Percentiles rank a stretch among this genome's conserved stretches.
phyloP scores from a whole-genome alignment of 2,113 vertebrate genomes.

The Rhinichthys klamathensis region DNA sequence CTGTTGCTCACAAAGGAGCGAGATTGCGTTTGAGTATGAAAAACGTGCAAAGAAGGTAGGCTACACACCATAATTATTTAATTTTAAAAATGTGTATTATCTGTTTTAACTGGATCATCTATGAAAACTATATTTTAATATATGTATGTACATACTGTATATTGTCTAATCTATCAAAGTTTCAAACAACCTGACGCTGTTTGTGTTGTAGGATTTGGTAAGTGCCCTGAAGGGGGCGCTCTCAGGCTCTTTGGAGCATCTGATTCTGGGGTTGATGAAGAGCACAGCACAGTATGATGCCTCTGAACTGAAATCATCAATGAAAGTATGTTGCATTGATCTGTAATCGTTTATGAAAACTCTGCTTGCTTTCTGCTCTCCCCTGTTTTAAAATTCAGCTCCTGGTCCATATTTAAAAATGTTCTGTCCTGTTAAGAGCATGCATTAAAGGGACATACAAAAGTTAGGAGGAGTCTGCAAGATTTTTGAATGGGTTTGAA shows the following conservation, averaged over 20 bases:
- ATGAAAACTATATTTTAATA: neutral
- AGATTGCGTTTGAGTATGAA: slow-evolving; percentile 93
- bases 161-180: neutral
- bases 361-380: neutral
- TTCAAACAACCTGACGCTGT: too few species aligned
- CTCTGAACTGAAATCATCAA: slow-evolving; percentile 85
- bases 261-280: slow-evolving; percentile 92
- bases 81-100: neutral
- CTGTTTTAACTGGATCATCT: neutral
- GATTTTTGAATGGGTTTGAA: neutral
- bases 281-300: slow-evolving; percentile 91
- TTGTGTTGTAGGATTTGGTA: slow-evolving; percentile 72
- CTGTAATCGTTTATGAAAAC: neutral
- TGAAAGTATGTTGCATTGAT: slow-evolving; percentile 82
- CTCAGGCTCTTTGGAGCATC: slow-evolving; percentile 86
- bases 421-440: neutral
- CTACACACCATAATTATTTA: neutral
- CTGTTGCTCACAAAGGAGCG: slow-evolving; percentile 88
- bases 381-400: neutral
- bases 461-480: neutral
- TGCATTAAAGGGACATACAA: neutral
- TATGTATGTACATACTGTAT: neutral
- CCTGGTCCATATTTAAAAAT: neutral
- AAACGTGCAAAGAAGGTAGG: slow-evolving; percentile 89
- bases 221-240: slow-evolving; percentile 88